phyloP scores from a whole-genome alignment of 2,797 vertebrate species.

The Enoplosus armatus region DNA sequence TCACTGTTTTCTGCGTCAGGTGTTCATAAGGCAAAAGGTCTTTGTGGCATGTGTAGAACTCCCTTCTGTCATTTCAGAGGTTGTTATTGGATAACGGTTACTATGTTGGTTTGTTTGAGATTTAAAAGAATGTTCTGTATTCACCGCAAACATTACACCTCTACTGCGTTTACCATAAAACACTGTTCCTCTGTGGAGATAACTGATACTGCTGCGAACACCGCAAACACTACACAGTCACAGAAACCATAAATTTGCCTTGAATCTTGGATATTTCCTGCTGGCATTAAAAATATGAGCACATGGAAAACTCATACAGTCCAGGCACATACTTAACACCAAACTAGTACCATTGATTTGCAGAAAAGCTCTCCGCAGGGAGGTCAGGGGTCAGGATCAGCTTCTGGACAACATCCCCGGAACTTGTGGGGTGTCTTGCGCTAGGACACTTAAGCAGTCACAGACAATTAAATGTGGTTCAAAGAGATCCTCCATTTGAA shows the following conservation, averaged over 20 bases:
- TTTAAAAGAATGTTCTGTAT: conserved; percentile 33
- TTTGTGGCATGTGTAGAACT: neutral
- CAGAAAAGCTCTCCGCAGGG: no score
- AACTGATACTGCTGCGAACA: conserved; percentile 33
- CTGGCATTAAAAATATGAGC: conserved; percentile 55
- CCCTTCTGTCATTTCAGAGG: conserved; percentile 5
- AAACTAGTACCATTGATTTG: conserved; percentile 41
- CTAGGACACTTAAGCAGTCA: conserved; percentile 31
- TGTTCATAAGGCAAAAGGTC: neutral
- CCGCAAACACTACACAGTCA: conserved; percentile 42
- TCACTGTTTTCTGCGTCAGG: neutral
- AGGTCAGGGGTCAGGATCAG: conserved; percentile 50
- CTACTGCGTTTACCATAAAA: conserved; percentile 32
- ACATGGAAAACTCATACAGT: conserved; percentile 60
- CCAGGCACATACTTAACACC: conserved; percentile 38
- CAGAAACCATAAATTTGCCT: conserved; percentile 60
- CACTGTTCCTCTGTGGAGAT: conserved; percentile 38
- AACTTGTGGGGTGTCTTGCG: conserved; percentile 11
- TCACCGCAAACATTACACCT: conserved; percentile 36
- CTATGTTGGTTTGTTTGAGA: conserved; percentile 20
- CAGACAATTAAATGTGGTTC: conserved; percentile 21
- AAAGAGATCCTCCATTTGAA: conserved; percentile 32
- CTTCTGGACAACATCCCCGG: conserved; percentile 24
- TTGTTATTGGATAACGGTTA: neutral
- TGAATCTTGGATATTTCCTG: conserved; percentile 60